phyloP scores from a whole-genome alignment of 2,888 invertebrate genomes.

The Abrostola tripartita region DNA sequence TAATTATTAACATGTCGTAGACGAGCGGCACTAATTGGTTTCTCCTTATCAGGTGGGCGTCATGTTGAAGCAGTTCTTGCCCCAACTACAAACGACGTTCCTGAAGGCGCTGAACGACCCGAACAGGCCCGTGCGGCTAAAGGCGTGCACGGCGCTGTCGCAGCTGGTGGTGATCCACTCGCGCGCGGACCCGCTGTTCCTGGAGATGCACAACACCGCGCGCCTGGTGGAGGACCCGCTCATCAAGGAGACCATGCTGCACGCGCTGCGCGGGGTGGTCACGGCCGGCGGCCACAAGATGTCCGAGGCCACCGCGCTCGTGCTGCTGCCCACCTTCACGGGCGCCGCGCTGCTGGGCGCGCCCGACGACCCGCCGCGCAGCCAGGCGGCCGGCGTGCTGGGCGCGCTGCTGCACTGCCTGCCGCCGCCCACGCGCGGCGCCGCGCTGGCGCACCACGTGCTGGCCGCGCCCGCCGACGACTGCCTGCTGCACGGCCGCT shows the following conservation, averaged over 20 bases:
- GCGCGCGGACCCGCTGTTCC: constrained; percentile 97
- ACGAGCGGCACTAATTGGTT: background rate
- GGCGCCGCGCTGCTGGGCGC: constrained; percentile 90
- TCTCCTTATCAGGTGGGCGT: constrained; percentile 92
- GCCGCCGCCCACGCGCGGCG: constrained; percentile 91
- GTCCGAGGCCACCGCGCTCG: constrained; percentile 93
- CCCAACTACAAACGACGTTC: constrained; percentile 99
- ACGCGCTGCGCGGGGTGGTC: constrained; percentile 95
- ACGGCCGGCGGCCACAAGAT: constrained; percentile 96
- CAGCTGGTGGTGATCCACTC: constrained; percentile 97
- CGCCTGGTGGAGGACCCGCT: constrained; percentile 95
- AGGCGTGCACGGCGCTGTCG: constrained; percentile 96
- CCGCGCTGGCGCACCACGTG: constrained; percentile 92
- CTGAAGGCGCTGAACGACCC: constrained; percentile 97
- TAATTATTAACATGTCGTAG: background rate
- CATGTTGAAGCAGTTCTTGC: constrained; percentile 98
- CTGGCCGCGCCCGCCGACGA: constrained; percentile 88
- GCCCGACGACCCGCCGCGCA: constrained; percentile 94
- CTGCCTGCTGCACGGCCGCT: constrained; percentile 93
- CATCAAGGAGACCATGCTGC: constrained; percentile 97
- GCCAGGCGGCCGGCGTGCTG: constrained; percentile 95
- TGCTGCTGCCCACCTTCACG: constrained; percentile 91
- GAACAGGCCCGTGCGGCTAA: constrained; percentile 95
- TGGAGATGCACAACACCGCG: constrained; percentile 96
- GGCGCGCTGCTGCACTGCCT: constrained; percentile 95